Conservation (phyloP, 2,113 vertebrate species). For the Proteles cristata region DNA sequence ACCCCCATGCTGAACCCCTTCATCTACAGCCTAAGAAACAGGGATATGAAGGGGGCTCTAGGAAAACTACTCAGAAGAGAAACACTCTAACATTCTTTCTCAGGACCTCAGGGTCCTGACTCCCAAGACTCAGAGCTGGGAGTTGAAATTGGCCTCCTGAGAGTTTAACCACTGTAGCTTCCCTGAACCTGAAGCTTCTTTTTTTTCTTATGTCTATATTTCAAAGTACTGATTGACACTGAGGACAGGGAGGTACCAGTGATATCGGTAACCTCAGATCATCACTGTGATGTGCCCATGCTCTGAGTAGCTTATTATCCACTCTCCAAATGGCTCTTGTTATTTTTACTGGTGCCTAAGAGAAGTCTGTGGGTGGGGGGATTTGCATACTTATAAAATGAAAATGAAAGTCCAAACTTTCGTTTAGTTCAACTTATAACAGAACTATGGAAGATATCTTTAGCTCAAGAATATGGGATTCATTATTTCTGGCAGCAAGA, state of each 20-base stretch:
- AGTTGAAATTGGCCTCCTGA: not conserved
- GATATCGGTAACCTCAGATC: not conserved
- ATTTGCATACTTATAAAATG: not conserved
- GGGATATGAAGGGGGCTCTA: constrained; percentile 21
- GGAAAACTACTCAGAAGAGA: constrained; percentile 18
- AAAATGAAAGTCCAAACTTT: constrained; percentile 23
- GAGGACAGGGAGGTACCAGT: not conserved
- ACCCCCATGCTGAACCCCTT: constrained; percentile 50
- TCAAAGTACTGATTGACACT: not conserved
- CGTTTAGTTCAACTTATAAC: not conserved
- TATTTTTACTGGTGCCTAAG: not conserved
- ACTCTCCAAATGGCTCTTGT: not conserved
- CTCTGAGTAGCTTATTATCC: not conserved
- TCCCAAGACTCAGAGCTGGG: not conserved
- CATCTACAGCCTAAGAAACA: constrained; percentile 59
- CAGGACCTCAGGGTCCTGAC: not conserved
- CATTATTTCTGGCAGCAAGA: not conserved
- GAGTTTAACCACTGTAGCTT: not conserved
- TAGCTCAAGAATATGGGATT: not conserved
- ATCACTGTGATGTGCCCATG: not conserved
- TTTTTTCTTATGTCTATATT: not conserved
- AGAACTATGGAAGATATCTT: not conserved
- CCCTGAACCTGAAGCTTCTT: not conserved
- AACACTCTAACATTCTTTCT: not conserved
- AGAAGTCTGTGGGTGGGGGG: not conserved